A percentile compares a stretch with the other conserved stretches of the same genome.
These are phyloP conservation scores for Acestrorhynchus altus DNA, from an alignment of 2,797 vertebrate species.

Conservation along the genomic window DNA sequence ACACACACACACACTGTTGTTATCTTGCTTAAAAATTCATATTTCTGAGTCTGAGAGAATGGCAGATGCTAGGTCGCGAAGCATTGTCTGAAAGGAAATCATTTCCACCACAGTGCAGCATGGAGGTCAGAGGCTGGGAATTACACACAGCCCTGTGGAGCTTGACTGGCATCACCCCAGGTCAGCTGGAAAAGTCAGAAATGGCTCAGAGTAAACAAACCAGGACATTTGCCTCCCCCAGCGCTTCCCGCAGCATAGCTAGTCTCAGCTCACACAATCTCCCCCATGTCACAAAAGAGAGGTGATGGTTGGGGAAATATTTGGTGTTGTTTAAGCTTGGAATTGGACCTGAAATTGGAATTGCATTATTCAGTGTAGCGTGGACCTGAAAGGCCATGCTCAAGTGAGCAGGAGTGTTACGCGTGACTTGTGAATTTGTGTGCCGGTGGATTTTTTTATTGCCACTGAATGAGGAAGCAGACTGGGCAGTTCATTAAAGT, in stretches of 20 bases:
- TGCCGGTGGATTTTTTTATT: conserved; percentile 56
- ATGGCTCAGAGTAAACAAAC: conserved; percentile 47
- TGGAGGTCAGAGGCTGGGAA: conserved; percentile 33
- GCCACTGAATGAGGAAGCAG: conserved; percentile 56
- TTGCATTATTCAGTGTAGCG: conserved; percentile 71
- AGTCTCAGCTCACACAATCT: conserved; percentile 48
- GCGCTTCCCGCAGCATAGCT: neutral
- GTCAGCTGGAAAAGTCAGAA: conserved; percentile 45
- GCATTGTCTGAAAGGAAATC: conserved; percentile 38
- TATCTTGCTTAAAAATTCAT: conserved; percentile 37
- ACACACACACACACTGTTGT: conserved; percentile 13
- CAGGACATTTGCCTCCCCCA: conserved; percentile 10
- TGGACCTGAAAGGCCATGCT: conserved; percentile 54
- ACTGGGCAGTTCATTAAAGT: conserved; percentile 63
- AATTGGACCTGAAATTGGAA: conserved; percentile 71
- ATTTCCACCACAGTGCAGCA: conserved; percentile 35
- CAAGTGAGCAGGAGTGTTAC: conserved; percentile 59
- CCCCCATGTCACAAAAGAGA: conserved; percentile 62
- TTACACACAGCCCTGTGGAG: conserved; percentile 42
- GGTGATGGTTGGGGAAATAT: conserved; percentile 60
- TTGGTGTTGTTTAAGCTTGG: conserved; percentile 65
- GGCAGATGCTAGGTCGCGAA: neutral
- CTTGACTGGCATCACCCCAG: conserved; percentile 51
- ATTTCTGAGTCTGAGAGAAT: conserved; percentile 5
- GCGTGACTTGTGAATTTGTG: conserved; percentile 51